These are phyloP conservation scores for Ridgeia piscesae DNA, from an alignment of 1,140 invertebrate genomes.

Conservation along the genomic window DNA sequence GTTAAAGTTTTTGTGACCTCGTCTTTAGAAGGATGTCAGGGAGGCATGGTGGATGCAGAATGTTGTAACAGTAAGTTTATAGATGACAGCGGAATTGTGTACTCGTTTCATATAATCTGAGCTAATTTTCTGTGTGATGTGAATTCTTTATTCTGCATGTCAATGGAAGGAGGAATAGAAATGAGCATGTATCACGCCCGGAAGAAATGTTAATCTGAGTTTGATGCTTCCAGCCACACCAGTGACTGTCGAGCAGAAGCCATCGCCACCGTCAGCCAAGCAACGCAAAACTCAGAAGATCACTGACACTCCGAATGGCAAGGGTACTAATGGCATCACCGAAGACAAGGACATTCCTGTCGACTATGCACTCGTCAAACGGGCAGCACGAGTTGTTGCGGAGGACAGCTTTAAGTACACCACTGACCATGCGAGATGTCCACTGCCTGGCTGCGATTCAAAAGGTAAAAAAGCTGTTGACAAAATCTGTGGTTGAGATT, in stretches of 20 bases:
- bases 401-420: slow-evolving; percentile 30
- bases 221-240: neutral
- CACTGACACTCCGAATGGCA: neutral
- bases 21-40: no score
- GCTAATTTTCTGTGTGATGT: no score
- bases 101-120: no score
- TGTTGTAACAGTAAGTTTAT: no score
- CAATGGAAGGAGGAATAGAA: no score
- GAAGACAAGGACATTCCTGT: neutral
- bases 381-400: slow-evolving; percentile 31
- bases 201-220: neutral
- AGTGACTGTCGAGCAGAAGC: neutral
- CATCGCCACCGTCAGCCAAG: neutral
- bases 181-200: no score
- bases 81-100: no score
- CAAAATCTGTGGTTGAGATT: no score
- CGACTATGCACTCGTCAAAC: neutral
- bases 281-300: neutral
- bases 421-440: slow-evolving; percentile 65
- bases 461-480: slow-evolving; percentile 40
- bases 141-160: no score
- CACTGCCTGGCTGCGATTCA: slow-evolving; percentile 85
- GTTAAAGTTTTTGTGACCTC: no score
- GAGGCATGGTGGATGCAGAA: no score
- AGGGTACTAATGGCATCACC: neutral